Conservation (phyloP, 2,113 vertebrate species). For the Meleagris gallopavo region DNA sequence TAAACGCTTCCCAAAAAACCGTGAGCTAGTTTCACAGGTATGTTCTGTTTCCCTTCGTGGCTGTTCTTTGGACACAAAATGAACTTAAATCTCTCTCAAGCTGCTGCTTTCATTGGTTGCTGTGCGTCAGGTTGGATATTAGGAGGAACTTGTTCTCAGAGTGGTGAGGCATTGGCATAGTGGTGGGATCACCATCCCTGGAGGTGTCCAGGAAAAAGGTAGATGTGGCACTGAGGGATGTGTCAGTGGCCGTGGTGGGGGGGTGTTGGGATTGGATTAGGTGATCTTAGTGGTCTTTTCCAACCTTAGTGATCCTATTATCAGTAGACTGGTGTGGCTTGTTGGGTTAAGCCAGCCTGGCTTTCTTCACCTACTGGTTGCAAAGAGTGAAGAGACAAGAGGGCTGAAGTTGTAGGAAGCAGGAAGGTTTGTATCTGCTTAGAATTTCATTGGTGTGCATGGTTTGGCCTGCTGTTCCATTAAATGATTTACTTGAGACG, state of each 20-base stretch:
- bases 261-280: too few species aligned
- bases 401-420: not conserved
- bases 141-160: too few species aligned
- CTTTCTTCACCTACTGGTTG: too few species aligned
- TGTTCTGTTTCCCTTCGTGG: not conserved
- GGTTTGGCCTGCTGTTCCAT: not conserved
- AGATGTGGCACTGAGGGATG: too few species aligned
- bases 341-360: not conserved
- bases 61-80: not conserved
- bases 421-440: not conserved
- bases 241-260: too few species aligned
- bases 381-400: not conserved
- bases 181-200: too few species aligned
- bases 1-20: not conserved
- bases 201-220: too few species aligned
- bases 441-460: not conserved
- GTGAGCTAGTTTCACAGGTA: conserved; percentile 10
- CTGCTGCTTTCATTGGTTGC: not conserved
- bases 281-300: too few species aligned
- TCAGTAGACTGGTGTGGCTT: not conserved
- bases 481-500: not conserved
- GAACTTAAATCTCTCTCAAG: not conserved
- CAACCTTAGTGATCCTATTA: too few species aligned
- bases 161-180: too few species aligned
- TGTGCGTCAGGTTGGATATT: too few species aligned